A percentile compares a stretch with the other conserved stretches of the same genome.
Conservation (phyloP, 2,888 invertebrate species). For the Plebejus argus region DNA sequence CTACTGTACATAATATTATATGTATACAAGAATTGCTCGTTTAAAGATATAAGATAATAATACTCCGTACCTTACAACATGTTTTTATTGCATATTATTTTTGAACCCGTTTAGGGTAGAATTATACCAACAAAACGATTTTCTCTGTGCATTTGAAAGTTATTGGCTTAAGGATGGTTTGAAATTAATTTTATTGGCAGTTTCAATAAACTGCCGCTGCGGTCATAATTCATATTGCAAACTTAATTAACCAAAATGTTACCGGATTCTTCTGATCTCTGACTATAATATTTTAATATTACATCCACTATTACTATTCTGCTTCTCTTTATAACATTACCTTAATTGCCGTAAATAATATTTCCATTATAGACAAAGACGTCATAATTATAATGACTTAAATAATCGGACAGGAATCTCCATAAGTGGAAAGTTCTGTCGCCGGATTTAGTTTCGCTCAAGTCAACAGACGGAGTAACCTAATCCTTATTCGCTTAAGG, state of each 20-base stretch:
- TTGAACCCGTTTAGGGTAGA: too few relatives aligned
- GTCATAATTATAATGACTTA: not conserved
- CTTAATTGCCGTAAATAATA: not conserved
- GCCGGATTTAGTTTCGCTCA: not conserved
- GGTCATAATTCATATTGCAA: too few relatives aligned
- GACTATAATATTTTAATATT: not conserved
- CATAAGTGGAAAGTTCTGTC: constrained; percentile 16
- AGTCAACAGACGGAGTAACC: constrained; percentile 15
- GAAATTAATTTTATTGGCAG: not conserved
- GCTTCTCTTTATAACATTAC: not conserved
- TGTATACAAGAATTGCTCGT: too few relatives aligned
- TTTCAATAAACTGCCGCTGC: not conserved
- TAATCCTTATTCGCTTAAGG: not conserved
- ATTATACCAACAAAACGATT: not conserved
- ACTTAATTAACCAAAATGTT: not conserved
- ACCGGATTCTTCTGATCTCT: not conserved
- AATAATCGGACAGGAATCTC: not conserved
- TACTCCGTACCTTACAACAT: too few relatives aligned
- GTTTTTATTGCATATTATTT: too few relatives aligned
- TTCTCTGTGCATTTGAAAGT: not conserved
- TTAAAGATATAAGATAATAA: too few relatives aligned
- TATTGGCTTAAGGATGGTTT: not conserved
- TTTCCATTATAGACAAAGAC: not conserved
- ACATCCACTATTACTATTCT: not conserved
- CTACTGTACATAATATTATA: too few relatives aligned